Evolutionary conservation across 2,888 invertebrate genomes (phyloP), one percentile per base, ranked within the genome.

Genomic region (Ichneumoninae sp.): DNA sequence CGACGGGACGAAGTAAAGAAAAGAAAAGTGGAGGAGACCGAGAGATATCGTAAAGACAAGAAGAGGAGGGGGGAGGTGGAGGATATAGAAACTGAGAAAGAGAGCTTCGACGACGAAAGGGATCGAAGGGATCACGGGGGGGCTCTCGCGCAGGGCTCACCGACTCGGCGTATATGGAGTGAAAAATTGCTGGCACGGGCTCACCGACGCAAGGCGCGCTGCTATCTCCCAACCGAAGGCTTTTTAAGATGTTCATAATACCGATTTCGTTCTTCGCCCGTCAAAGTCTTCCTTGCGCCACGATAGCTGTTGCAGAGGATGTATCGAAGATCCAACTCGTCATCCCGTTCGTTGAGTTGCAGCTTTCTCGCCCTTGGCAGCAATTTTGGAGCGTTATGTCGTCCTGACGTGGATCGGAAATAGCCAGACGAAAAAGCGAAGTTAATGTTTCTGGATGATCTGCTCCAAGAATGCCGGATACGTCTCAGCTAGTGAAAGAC

Each of bases 231-330:
- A 66, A 60, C 78, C 83, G 57, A 81, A 79, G 86, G 84, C 88
- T 90, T 88, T 89, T 89, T 88, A 89, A 90, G 86, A 88, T 87
- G 86, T 88, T 90, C 84, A 88, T 87, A 90, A 91, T 88, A 69
- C 71, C 75, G 36, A 75, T 82, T 54, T 22, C 22, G 54, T 54
- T 10, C 57, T 26, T 22, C 57, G 57, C 7, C 57, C 26, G 26
- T 1, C 10, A 26, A 26, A 22, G 54, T 3, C 22, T 22, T 19
- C 19, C 3, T 22, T 13, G 13, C 26, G 13, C 10, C 10, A 5
- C 40, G 40, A 10, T 40, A 10, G 54, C 22, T 10, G n/a, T 54
- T 19, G 8, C 54, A 22, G 54, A 7, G 16, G 13, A 16, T 47
- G 44, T 16, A 47, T 47, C 44, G 16, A 47, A 54, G 3, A 19